Conservation (phyloP, 2,888 invertebrate species). For the Tetranychus piercei region DNA sequence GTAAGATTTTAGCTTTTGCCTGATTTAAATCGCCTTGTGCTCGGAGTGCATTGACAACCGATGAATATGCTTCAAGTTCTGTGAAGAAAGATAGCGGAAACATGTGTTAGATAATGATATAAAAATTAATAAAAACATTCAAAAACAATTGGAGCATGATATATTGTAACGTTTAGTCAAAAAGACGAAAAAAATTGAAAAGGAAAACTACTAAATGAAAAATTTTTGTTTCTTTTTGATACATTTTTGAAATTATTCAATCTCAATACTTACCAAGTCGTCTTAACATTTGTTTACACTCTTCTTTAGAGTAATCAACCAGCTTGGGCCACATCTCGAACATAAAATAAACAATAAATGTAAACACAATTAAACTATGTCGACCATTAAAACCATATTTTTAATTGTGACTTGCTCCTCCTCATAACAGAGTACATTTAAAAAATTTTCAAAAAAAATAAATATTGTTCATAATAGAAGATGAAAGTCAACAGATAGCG, state of each 20-base stretch:
- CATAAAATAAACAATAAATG: background rate
- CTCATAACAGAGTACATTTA: too few species aligned
- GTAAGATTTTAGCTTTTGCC: constrained; percentile 61
- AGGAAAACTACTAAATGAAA: too few species aligned
- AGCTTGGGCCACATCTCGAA: constrained; percentile 44
- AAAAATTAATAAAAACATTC: constrained; percentile 22
- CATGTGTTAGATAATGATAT: too few species aligned
- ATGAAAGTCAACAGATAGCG: too few species aligned
- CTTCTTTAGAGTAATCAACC: constrained; percentile 66
- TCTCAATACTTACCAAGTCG: constrained; percentile 48
- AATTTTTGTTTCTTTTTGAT: too few species aligned
- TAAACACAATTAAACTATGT: too few species aligned
- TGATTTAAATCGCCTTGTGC: constrained; percentile 73
- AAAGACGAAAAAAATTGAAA: too few species aligned
- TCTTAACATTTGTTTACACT: constrained; percentile 67
- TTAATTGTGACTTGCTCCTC: too few species aligned
- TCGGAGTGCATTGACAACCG: constrained; percentile 69
- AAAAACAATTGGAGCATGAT: constrained; percentile 27
- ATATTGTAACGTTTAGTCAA: constrained; percentile 13
- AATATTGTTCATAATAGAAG: too few species aligned
- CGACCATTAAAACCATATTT: too few species aligned
- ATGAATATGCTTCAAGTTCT: constrained; percentile 82
- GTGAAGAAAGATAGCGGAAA: constrained; percentile 30
- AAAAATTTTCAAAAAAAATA: too few species aligned
- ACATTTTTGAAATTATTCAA: too few species aligned